Evolutionary conservation across 2,113 vertebrate species (phyloP), one percentile per base, ranked within the genome.

Genomic region (Fregetta grallaria): DNA sequence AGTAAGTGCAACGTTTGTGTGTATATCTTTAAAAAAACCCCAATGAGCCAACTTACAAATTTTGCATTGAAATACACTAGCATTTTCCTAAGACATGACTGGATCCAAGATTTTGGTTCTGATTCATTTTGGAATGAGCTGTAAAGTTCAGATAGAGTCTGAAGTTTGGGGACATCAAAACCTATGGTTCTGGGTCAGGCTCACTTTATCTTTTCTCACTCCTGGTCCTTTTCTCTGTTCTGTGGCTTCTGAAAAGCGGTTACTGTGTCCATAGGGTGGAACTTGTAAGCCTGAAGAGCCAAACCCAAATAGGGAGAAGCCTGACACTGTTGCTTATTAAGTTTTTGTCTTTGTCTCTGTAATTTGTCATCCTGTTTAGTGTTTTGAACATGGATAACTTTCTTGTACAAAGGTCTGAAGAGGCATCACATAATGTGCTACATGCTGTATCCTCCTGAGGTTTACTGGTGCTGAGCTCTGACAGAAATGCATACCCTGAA

Each of bases 401-500:
- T 58, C 30, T 11, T 0, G 42, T 21, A 40, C 56, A 2, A 17
- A 68, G 74, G 42, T 32, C 52, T 22, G 84, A 84, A 62, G 71
- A 90, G 47, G 67, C 62, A 26, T 7, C 76, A 26, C 15, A n/a
- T 20, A 26, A 45, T 58, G 76, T 47, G 53, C 82, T 67, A 26
- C 10, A 4, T 9, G 55, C 72, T 58, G 32, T 38, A 89, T 53
- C 47, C 91, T 88, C 93, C 87, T 68, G 87, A 86, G 84, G 73
- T 50, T 77, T n/a, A 20, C 78, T 27, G 66, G 34, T 53, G 76
- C 32, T 79, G 68, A 81, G 95, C 86, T 55, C 66, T 11, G 86
- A 36, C 92, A 86, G 78, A 94, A 91, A 84, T 63, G 63, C 87
- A 53, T 34, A 74, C 55, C 94, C 95, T 91, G 79, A 72, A 92